A percentile compares a stretch with the other conserved stretches of the same genome.
Conservation (phyloP, 2,113 vertebrate species). For the Benitochromis conjunctus region DNA sequence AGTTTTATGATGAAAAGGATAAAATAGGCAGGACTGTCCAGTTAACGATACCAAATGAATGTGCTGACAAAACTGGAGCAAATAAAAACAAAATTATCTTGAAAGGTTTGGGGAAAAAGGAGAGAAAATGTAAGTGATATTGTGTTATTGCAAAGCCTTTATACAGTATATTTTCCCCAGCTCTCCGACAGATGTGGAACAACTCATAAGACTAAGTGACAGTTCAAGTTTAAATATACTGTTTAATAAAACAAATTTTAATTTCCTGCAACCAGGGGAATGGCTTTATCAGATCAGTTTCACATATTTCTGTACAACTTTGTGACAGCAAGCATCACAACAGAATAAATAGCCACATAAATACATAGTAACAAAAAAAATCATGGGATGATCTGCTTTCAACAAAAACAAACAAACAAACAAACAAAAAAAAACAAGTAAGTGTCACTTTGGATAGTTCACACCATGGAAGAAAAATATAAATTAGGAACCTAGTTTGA, state of each 20-base stretch:
- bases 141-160: slow-evolving; percentile 35
- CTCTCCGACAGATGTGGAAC: not conserved
- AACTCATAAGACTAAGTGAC: slow-evolving; percentile 12
- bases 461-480: slow-evolving; percentile 19
- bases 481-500: not conserved
- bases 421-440: not conserved
- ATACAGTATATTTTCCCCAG: slow-evolving; percentile 11
- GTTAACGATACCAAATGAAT: slow-evolving; percentile 19
- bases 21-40: slow-evolving; percentile 13
- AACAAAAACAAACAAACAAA: not conserved
- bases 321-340: not conserved
- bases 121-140: not conserved
- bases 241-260: slow-evolving; percentile 8
- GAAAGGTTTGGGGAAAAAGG: not conserved
- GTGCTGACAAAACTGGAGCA: slow-evolving; percentile 15
- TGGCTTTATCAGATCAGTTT: not conserved
- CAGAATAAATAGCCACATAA: slow-evolving; percentile 27
- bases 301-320: slow-evolving; percentile 7
- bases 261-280: not conserved
- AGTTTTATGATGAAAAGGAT: slow-evolving; percentile 10
- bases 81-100: not conserved
- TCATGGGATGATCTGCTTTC: not conserved
- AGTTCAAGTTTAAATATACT: slow-evolving; percentile 17
- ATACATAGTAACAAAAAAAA: not conserved
- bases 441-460: slow-evolving; percentile 9